Evolutionary conservation across 2,113 vertebrate genomes (phyloP).

Genomic region (Clupea harengus): DNA sequence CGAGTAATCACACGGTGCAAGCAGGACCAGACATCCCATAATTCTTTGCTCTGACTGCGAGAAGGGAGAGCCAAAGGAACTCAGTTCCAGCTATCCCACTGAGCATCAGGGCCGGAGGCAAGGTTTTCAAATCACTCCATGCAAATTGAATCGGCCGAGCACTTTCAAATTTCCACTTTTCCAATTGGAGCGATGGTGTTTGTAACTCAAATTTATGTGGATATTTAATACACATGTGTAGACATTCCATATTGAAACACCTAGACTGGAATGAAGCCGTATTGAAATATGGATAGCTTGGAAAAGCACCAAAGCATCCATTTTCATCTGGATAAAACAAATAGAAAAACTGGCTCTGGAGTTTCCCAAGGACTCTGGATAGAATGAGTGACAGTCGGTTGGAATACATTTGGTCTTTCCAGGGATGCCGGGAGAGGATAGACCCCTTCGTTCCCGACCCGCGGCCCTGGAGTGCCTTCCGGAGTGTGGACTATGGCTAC

Average conservation of each 20-base stretch:
- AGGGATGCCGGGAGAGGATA: slow-evolving; percentile 83
- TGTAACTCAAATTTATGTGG: background rate
- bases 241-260: background rate
- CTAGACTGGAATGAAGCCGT: background rate
- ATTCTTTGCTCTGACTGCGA: background rate
- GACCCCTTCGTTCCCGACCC: slow-evolving; percentile 77
- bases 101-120: background rate
- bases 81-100: background rate
- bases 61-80: background rate
- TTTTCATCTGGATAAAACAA: slow-evolving; percentile 9
- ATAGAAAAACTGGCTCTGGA: background rate
- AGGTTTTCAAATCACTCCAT: slow-evolving; percentile 7
- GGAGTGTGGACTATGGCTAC: slow-evolving; percentile 82
- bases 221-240: slow-evolving; percentile 12
- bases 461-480: slow-evolving; percentile 80
- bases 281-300: background rate
- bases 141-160: background rate
- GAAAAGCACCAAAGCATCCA: background rate
- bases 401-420: slow-evolving; percentile 27
- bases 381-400: background rate
- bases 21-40: background rate
- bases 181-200: background rate
- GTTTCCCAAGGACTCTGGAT: background rate
- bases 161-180: background rate
- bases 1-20: background rate